These are phyloP conservation scores for Lasioglossum calceatum DNA, from an alignment of 2,888 invertebrate species.

Conservation along the genomic window DNA sequence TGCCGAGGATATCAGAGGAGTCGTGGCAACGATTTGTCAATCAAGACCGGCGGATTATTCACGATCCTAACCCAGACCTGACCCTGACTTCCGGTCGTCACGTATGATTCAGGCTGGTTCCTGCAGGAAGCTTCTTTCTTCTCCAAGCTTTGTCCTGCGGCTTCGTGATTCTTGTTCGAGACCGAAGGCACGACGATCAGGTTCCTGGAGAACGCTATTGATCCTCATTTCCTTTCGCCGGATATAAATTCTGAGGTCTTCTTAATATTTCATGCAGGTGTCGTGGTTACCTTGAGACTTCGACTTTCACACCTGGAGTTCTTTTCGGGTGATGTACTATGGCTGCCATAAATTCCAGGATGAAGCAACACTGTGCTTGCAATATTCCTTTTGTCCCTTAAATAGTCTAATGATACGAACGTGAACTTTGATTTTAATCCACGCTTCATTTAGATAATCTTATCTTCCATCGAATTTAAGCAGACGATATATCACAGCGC, in stretches of 20 bases:
- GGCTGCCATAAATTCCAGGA: not conserved
- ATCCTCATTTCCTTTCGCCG: not conserved
- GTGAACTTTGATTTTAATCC: not conserved
- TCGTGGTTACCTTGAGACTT: not conserved
- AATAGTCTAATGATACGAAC: not conserved
- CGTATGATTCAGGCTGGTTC: constrained; percentile 16
- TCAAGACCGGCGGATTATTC: constrained; percentile 55
- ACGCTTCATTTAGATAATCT: not conserved
- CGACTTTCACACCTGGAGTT: not conserved
- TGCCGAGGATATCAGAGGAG: constrained; percentile 57
- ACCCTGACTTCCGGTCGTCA: constrained; percentile 35
- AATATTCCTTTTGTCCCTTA: not conserved
- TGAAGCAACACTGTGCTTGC: not conserved
- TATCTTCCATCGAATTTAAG: not conserved
- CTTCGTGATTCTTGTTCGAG: not conserved
- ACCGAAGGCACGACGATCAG: not conserved
- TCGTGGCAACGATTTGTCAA: constrained; percentile 64
- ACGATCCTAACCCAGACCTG: constrained; percentile 20
- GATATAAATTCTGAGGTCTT: not conserved
- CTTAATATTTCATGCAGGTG: not conserved
- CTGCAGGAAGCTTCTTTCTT: constrained; percentile 32
- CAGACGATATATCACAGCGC: not conserved
- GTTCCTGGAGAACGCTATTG: not conserved
- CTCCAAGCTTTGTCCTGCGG: not conserved
- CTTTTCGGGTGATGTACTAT: not conserved